Conservation (phyloP, 2,113 vertebrate genomes). For the Nycticorax nycticorax region DNA sequence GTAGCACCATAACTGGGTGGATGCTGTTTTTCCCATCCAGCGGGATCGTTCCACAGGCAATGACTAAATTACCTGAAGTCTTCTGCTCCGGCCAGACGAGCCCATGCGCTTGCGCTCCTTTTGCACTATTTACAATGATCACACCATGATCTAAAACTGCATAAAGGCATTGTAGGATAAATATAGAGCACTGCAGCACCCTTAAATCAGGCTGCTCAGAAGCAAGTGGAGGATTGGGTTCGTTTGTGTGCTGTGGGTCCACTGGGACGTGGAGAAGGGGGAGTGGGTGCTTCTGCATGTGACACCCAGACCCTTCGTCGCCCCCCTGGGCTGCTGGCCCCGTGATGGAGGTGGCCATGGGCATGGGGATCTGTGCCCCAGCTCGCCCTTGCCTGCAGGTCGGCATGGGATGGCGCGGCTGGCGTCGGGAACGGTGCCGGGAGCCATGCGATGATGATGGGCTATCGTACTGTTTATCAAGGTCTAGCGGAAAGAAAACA, state of each 20-base stretch:
- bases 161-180: not conserved
- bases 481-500: not conserved
- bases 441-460: not conserved
- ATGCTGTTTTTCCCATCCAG: accelerated
- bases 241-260: accelerated
- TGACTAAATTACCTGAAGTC: accelerated
- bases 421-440: accelerated
- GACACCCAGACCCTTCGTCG: accelerated
- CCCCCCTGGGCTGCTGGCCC: accelerated
- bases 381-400: not conserved
- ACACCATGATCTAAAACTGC: not conserved
- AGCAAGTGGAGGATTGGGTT: not conserved
- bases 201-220: not conserved
- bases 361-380: accelerated
- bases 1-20: accelerated
- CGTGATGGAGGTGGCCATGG: accelerated
- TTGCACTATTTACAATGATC: not conserved
- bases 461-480: not conserved
- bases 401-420: accelerated
- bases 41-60: not conserved
- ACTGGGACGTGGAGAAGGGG: not conserved
- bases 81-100: not conserved
- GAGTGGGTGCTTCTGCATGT: accelerated
- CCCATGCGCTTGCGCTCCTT: not conserved
- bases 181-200: not conserved